phyloP scores from a whole-genome alignment of 2,113 vertebrate species.

The Festucalex cinctus region DNA sequence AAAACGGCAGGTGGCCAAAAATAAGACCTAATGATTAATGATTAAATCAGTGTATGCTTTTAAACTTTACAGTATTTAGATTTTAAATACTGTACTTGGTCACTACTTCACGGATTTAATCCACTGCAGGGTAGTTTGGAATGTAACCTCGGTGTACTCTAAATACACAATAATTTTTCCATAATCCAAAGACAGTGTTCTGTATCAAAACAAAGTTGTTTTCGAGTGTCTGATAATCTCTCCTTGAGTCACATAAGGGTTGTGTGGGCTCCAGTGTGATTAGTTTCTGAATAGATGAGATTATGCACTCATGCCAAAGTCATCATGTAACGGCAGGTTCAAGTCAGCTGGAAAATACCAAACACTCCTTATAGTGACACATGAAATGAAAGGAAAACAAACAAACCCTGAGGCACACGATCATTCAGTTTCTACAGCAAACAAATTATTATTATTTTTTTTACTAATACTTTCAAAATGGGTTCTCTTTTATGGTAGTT shows the following conservation, averaged over 20 bases:
- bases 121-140: no score
- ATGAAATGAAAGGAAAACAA: not conserved
- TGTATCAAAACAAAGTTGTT: not conserved
- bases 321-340: not conserved
- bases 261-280: not conserved
- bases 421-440: conserved; percentile 1
- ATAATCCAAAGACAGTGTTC: not conserved
- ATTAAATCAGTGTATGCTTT: no score
- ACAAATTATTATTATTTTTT: no score
- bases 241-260: not conserved
- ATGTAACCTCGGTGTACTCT: not conserved
- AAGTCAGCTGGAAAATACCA: conserved; percentile 1
- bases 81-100: no score
- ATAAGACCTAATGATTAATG: no score
- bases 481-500: not conserved
- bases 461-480: no score
- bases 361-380: conserved; percentile 5
- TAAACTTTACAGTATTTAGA: no score
- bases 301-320: not conserved
- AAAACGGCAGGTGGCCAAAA: no score
- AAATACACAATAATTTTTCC: not conserved
- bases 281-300: not conserved
- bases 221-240: not conserved
- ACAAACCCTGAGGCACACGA: conserved; percentile 3
- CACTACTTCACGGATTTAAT: no score